Evolutionary conservation across 2,888 invertebrate genomes (phyloP), one percentile per base, ranked within the genome.

Genomic region (Teleiodes luculella): DNA sequence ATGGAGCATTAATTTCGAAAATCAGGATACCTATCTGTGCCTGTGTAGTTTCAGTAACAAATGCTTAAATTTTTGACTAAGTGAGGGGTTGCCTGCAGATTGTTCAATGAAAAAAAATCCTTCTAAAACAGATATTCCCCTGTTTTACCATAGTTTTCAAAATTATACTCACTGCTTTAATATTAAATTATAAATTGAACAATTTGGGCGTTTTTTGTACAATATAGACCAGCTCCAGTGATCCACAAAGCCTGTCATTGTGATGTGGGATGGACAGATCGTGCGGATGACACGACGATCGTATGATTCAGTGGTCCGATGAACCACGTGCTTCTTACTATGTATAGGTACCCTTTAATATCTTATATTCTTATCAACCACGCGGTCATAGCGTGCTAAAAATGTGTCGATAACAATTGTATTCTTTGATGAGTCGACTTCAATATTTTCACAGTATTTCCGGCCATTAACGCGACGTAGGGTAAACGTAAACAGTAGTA

Each of bases 291-390:
- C 5, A 46, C 31, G 46, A 31, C 16, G 14, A 46, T 46, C 46
- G 46, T 31, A 46, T 18, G 46, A 46, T 46, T 24, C 28, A 13
- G 46, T 46, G 46, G 31, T 46, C 14, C 10, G 28, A 46, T 28
- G 20, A 5, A 43, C 43, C 28, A 20, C 43, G 43, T 43, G 43
- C n/a, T 13, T 6, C 24, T 5, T 11, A 45, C 45, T 30, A 30
- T 30, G 45, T 30, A 11, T 45, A n/a, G n/a, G n/a, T n/a, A n/a
- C n/a, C n/a, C n/a, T n/a, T 37, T 33, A 33, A 33, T 3, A 7
- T 14, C 16, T 7, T 37, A 14, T 13, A 31, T 31, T 46, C 14
- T 46, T 46, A 46, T 31, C 46, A 46, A 16, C 16, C 46, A 46
- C 31, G 46, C 16, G 46, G 10, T 3, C 8, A 11, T 31, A 31